Evolutionary conservation across 2,888 invertebrate species (phyloP).

Genomic region (Agrotis clavis): DNA sequence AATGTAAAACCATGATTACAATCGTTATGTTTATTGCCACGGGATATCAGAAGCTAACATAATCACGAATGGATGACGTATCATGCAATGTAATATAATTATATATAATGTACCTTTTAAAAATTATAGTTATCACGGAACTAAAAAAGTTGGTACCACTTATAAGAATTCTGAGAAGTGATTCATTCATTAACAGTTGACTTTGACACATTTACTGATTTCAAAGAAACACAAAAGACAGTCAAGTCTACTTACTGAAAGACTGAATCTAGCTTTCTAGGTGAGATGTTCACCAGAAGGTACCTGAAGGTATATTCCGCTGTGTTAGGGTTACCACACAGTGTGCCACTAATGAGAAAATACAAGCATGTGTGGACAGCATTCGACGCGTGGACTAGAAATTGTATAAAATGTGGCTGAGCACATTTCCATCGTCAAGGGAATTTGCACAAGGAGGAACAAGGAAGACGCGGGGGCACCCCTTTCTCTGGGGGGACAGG

Average conservation of each 20-base stretch:
- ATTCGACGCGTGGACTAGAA: constrained; percentile 86
- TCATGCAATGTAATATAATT: background rate
- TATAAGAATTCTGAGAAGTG: background rate
- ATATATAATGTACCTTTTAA: background rate
- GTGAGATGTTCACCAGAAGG: background rate
- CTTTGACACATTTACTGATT: background rate
- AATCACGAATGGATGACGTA: background rate
- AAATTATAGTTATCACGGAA: background rate
- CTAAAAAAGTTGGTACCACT: background rate
- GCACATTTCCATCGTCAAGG: constrained; percentile 91
- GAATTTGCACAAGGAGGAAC: constrained; percentile 91
- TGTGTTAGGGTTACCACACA: constrained; percentile 10
- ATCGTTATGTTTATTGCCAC: background rate
- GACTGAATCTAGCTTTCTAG: constrained; percentile 10
- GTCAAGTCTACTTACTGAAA: background rate
- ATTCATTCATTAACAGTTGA: too few species aligned
- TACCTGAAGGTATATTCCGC: background rate
- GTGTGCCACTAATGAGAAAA: constrained; percentile 52
- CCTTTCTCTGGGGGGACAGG: constrained; percentile 87
- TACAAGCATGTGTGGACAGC: constrained; percentile 71
- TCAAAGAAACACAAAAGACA: constrained; percentile 4
- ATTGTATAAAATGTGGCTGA: constrained; percentile 91
- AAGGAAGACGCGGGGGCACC: constrained; percentile 90
- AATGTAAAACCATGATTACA: background rate
- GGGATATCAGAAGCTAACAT: background rate